Conservation (phyloP, 2,113 vertebrate species). For the Meriones unguiculatus region DNA sequence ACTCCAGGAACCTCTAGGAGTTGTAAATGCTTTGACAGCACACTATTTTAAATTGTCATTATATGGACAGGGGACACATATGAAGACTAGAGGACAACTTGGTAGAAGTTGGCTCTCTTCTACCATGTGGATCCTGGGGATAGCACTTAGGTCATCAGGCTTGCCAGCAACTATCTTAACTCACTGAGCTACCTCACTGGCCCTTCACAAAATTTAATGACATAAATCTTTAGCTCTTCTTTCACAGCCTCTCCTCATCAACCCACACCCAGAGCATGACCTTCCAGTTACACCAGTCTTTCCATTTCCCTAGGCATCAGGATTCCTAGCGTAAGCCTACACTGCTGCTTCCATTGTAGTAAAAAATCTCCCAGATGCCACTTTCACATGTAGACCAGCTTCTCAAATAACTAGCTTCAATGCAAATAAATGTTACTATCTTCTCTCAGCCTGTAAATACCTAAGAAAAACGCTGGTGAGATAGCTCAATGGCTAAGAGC, state of each 20-base stretch:
- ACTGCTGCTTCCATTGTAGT: neutral
- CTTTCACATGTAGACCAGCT: neutral
- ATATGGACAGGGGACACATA: too few relatives aligned
- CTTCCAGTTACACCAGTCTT: neutral
- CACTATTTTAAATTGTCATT: neutral
- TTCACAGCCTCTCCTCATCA: neutral
- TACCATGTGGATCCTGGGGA: neutral
- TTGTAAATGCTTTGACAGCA: neutral
- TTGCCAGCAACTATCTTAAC: neutral
- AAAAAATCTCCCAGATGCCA: neutral
- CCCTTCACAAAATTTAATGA: neutral
- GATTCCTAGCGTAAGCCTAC: neutral
- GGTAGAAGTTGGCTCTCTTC: neutral
- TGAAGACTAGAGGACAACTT: neutral
- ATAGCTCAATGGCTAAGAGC: neutral
- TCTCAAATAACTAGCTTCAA: neutral
- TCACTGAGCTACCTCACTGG: neutral
- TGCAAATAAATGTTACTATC: neutral
- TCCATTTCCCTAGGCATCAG: neutral
- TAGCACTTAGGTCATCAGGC: neutral
- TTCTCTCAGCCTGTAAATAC: conserved; percentile 24
- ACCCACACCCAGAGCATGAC: neutral
- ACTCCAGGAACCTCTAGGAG: neutral
- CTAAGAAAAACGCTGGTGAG: neutral
- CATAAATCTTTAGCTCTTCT: neutral